Evolutionary conservation across 2,797 vertebrate genomes (phyloP), one percentile per base, ranked within the genome.

Genomic region (Petrocephalus sullivani): DNA sequence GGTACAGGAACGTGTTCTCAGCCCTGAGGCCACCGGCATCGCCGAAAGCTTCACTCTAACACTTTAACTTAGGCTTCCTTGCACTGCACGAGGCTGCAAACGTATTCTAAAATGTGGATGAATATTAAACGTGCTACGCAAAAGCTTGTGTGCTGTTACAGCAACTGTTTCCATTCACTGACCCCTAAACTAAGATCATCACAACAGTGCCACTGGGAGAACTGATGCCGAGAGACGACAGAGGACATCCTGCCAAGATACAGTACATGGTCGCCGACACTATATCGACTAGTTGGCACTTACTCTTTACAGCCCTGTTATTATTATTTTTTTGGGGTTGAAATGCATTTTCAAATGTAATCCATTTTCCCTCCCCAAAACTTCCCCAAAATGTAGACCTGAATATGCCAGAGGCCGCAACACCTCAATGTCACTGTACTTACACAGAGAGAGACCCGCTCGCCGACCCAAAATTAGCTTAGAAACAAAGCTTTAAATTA

Each of bases 401-500:
- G 46, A 49, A 78, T 51, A 16, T 21, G n/a, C 51, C 0, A 1
- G 6, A 57, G 28, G 12, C n/a, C 5, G 8, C 16, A 57, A 28
- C 33, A 85, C 53, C 14, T 28, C 83, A 85, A 16, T 54, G 57
- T 87, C 57, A 54, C 6, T 54, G 64, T 19, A 83, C 41, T 56
- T 60, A 86, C 53, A 53, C 49, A 60, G 60, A 14, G 54, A 23
- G 14, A 21, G 41, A 10, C 49, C 9, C 87, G 28, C 56, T 14
- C 67, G 46, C 75, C 6, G 19, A 81, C 37, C 37, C 75, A 49
- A 49, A 49, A 81, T 37, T 60, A 61, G 84, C 86, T 89, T 85
- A 67, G 84, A 90, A 84, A 90, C 60, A 87, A 89, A 87, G 85
- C 90, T 54, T 88, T 87, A 90, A 88, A 88, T 90, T 87, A 87